Conservation (phyloP, 2,797 vertebrate genomes). For the Onychomys arenicola region DNA sequence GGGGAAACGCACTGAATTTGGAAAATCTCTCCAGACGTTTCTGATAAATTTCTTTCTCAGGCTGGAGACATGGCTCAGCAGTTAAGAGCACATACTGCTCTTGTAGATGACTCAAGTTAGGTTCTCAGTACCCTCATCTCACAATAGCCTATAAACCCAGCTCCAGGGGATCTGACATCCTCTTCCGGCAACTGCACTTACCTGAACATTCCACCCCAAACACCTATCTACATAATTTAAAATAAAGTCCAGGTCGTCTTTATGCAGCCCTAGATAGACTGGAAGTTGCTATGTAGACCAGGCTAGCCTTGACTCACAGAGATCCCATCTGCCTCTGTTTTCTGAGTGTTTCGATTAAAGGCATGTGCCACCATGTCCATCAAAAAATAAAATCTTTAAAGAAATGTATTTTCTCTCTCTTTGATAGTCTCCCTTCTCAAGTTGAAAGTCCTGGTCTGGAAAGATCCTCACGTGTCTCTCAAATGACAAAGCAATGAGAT, state of each 20-base stretch:
- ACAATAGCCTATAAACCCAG: background rate
- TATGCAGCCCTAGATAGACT: background rate
- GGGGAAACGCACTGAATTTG: background rate
- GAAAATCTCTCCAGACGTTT: background rate
- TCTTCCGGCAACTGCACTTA: no score
- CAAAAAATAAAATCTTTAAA: background rate
- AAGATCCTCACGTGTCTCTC: background rate
- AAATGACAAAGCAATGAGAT: background rate
- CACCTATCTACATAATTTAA: background rate
- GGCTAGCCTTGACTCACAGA: no score
- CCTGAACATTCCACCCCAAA: background rate
- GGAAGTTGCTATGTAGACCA: background rate
- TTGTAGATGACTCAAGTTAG: background rate
- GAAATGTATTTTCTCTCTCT: background rate
- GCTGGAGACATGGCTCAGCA: background rate
- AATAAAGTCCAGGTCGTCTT: background rate
- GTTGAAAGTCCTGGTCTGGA: background rate
- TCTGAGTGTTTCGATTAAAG: background rate
- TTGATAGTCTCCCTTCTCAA: background rate
- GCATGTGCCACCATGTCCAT: background rate
- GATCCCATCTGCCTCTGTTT: background rate
- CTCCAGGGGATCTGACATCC: background rate
- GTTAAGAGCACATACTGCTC: background rate
- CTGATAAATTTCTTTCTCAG: background rate
- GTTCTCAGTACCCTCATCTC: no score